Base-by-base conservation (phyloP, 1,140 invertebrate genomes). In the Calephelis nemesis region DNA sequence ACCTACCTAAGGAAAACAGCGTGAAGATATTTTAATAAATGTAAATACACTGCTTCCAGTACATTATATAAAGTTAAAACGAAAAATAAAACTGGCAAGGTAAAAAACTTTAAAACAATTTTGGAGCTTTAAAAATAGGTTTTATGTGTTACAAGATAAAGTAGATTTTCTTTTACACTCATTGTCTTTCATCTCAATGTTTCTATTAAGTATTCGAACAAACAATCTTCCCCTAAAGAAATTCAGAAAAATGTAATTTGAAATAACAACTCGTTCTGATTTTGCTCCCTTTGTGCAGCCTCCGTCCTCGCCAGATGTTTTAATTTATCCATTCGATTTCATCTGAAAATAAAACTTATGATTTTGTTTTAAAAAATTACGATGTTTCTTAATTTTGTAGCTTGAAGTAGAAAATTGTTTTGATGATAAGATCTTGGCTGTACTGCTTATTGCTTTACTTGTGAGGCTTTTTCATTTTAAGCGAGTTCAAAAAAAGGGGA, bases 161-260 rank as follows among this genome's bases (percentile, higher is more conserved):
- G 73, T 60, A 19, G 15, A 72, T 68, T 75, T 78, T 83, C 45
- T 60, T 66, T 69, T 75, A 47, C 45, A 65, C 9, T 52, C 15
- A 45, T 73, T 54, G 63, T 73, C 74, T 74, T 64, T 64, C 66
- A 72, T 72, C 69, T 70, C 72, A 75, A 75, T 79, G 76, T 81
- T 85, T 85, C 83, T 82, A 85, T 85, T 83, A 85, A 77, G 75
- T 77, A 81, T 76, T 76, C 76, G 72, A 58, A 72, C 79, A 81
- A 83, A 82, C 79, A 80, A 79, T 75, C 72, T 79, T 74, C 75
- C 76, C 76, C 74, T 72, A 78, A 80, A 78, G 75, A 82, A 80
- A 77, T 78, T 81, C 74, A 73, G 73, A 79, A 84, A 83, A 81
- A 80, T 78, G 78, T 85, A 85, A 85, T 84, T 83, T 83, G 78